Evolutionary conservation across 2,888 invertebrate species (phyloP), one percentile per base, ranked within the genome.

Genomic region (Atethmia centrago): DNA sequence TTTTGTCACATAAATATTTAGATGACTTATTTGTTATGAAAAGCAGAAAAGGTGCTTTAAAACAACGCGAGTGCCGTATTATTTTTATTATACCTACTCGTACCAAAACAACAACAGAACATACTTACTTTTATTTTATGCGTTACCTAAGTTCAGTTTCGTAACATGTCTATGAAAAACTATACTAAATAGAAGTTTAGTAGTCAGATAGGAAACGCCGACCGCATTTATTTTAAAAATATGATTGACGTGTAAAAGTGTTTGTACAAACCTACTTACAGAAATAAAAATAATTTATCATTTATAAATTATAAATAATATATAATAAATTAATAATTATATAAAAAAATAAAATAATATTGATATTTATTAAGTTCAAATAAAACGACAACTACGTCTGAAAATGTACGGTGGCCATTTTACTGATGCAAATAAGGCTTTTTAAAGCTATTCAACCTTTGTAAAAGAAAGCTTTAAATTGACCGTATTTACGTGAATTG

Each of bases 1-100:
- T n/a, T n/a, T n/a, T n/a, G n/a, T n/a, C n/a, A n/a, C n/a, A n/a
- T n/a, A n/a, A n/a, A n/a, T n/a, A n/a, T n/a, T n/a, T n/a, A n/a
- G n/a, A n/a, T n/a, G n/a, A n/a, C n/a, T n/a, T n/a, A 61, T 16
- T 21, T 66, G 64, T 65, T 77, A 49, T 63, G 82, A 64, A 67
- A 79, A 76, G 53, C 14, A 69, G n/a, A 65, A 67, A 76, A n/a
- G 2, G 47, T 53, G n/a, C 47, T n/a, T 64, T 53, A n/a, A 59
- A 71, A 59, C 79, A 71, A 56, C 58, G 16, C 4, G 19, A 25
- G 28, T 7, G 64, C 4, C 7, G 19, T 64, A 36, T 64, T 64
- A 42, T 74, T 53, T 47, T 71, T 40, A 25, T 79, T 51, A 31
- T 16, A n/a, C 16, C 36, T 53, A 42, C 42, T 14, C 16, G 12